Conservation (phyloP, 2,888 invertebrate genomes). For the Apodemia arnacis region DNA sequence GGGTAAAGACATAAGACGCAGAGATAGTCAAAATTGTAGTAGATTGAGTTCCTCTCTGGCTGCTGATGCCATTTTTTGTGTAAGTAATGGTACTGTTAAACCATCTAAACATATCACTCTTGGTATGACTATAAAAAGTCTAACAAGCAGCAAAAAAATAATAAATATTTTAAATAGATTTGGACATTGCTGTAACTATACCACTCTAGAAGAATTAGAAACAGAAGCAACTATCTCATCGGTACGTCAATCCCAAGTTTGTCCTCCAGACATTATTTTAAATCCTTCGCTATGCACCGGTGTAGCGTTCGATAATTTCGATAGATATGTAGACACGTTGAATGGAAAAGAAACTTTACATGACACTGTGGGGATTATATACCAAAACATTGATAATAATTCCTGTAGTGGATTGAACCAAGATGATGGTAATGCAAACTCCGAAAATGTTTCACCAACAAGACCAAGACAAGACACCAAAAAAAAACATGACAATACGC, state of each 20-base stretch:
- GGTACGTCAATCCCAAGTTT: constrained; percentile 59
- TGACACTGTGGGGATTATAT: too few relatives aligned
- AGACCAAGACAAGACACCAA: too few relatives aligned
- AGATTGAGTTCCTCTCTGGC: constrained; percentile 32
- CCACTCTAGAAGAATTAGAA: constrained; percentile 85
- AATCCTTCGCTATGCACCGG: constrained; percentile 80
- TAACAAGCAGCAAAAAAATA: constrained; percentile 24
- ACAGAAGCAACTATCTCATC: constrained; percentile 85
- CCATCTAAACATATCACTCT: constrained; percentile 42
- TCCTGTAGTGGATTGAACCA: not conserved
- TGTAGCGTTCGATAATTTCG: constrained; percentile 76
- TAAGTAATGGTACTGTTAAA: constrained; percentile 36
- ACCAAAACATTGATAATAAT: constrained; percentile 1
- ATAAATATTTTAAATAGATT: constrained; percentile 63
- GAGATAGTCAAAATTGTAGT: constrained; percentile 34
- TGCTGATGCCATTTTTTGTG: constrained; percentile 34
- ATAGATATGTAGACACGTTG: constrained; percentile 71
- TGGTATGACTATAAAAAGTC: constrained; percentile 43
- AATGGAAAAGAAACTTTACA: too few relatives aligned
- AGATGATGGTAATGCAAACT: constrained; percentile 11
- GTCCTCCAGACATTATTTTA: constrained; percentile 84
- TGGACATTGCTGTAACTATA: constrained; percentile 86
- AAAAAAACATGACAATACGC: too few relatives aligned
- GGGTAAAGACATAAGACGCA: constrained; percentile 33
- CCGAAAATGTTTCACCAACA: not conserved